Evolutionary conservation across 2,797 vertebrate genomes (phyloP).

Genomic region (Petrocephalus sullivani): DNA sequence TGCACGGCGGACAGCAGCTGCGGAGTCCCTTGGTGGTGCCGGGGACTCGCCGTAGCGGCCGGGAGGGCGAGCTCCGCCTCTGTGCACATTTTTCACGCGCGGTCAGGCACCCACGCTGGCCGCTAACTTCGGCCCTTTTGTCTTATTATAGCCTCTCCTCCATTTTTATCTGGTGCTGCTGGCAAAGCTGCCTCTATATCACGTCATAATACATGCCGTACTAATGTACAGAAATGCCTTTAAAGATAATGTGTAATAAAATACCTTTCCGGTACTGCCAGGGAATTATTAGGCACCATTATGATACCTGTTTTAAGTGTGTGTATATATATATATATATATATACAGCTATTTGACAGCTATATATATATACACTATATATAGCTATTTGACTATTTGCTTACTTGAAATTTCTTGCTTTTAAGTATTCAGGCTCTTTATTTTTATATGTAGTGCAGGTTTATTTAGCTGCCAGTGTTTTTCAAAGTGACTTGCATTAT

Average conservation of each 20-base stretch:
- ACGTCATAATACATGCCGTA: background rate
- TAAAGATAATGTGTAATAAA: background rate
- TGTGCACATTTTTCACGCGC: background rate
- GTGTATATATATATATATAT: background rate
- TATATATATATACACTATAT: background rate
- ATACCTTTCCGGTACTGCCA: background rate
- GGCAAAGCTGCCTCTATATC: background rate
- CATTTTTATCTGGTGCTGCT: background rate
- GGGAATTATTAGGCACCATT: background rate
- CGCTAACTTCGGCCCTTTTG: background rate
- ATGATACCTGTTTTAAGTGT: background rate
- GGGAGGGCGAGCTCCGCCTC: no score
- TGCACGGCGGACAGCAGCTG: background rate
- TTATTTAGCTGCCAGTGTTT: background rate
- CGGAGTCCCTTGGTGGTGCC: background rate
- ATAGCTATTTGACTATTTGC: no score
- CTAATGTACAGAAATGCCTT: background rate
- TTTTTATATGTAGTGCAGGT: background rate
- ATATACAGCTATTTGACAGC: background rate
- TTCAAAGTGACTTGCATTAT: constrained; percentile 9
- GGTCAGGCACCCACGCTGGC: background rate
- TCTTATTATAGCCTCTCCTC: constrained; percentile 1
- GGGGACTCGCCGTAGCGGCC: background rate
- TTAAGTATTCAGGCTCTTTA: background rate
- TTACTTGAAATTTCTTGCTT: background rate